phyloP scores from a whole-genome alignment of 2,797 vertebrate species.

The Masticophis lateralis region DNA sequence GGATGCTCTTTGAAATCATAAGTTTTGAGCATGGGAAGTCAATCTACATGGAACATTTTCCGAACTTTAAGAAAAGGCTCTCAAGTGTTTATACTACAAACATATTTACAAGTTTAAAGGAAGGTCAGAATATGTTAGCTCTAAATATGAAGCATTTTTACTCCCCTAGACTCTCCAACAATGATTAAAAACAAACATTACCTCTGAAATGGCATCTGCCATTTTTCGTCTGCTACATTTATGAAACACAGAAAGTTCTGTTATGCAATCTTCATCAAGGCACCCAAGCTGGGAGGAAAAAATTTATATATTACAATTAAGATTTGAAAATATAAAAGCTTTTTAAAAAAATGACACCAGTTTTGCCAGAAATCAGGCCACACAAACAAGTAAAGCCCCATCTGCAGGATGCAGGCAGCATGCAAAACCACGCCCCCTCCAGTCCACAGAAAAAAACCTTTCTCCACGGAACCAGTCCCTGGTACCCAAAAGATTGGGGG shows the following conservation, averaged over 20 bases:
- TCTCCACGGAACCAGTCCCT: neutral
- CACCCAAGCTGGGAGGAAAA: slow-evolving; percentile 73
- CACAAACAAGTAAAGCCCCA: too few relatives aligned
- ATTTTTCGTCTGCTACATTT: slow-evolving; percentile 80
- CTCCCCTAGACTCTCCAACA: neutral
- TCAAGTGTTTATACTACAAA: neutral
- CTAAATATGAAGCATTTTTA: neutral
- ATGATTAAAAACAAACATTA: slow-evolving; percentile 54
- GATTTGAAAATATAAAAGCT: neutral
- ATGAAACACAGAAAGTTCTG: slow-evolving; percentile 85
- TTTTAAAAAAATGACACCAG: neutral
- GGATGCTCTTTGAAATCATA: neutral
- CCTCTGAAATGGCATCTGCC: slow-evolving; percentile 82
- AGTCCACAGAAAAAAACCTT: neutral
- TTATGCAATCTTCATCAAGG: slow-evolving; percentile 90
- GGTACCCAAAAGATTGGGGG: neutral
- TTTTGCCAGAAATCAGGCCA: neutral
- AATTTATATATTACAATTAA: neutral
- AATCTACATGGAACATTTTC: neutral
- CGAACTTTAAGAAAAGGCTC: neutral
- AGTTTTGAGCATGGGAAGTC: neutral
- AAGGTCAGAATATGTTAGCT: neutral
- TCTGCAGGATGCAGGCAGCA: neutral
- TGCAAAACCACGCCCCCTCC: too few relatives aligned
- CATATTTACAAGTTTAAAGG: neutral